Evolutionary conservation across 2,113 vertebrate species (phyloP), one percentile per base, ranked within the genome.

Genomic region (Ammospiza caudacuta): DNA sequence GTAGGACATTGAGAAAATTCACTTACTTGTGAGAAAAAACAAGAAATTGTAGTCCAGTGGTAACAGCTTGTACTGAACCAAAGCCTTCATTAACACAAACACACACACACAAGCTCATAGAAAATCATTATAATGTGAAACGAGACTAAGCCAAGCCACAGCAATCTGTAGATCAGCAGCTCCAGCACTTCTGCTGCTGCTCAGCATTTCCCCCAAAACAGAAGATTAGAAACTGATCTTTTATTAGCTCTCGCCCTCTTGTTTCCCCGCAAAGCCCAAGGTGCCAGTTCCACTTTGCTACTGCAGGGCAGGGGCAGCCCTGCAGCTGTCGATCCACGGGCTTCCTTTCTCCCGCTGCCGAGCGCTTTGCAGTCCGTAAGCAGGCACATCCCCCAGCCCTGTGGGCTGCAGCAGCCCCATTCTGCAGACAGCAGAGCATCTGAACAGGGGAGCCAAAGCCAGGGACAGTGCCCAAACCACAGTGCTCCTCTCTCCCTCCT

Each of bases 121-220:
- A 96, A 94, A 96, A 93, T 86, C 86, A 94, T 90, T 86, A 94
- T 83, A 73, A 94, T 69, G 92, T 91, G 90, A 89, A 93, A 82
- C 54, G 20, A 93, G 86, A 84, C 80, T 57, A 94, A 89, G 90
- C 95, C 92, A 94, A 94, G 75, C 67, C 85, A 83, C 69, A 90
- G 92, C 92, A 93, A 93, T 93, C 92, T 89, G 88, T 78, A 87
- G 31, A 89, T 93, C 69, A 83, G 77, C 21, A 7, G 80, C 90
- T 90, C 74, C 70, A 89, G 67, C 81, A 68, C 87, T 95, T 82
- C 87, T 92, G 79, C 88, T 81, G 55, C 85, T 93, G 93, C 93
- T 93, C 80, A 76, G 89, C 43, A 0, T 79, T 89, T 73, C 70
- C 94, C 83, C 77, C 64, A 86, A 90, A 93, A 63, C 88, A 93